A percentile compares a stretch with the other conserved stretches of the same genome.
These are phyloP conservation scores for Tridacna gigas DNA, from an alignment of 2,888 invertebrate species.

Conservation along the genomic window DNA sequence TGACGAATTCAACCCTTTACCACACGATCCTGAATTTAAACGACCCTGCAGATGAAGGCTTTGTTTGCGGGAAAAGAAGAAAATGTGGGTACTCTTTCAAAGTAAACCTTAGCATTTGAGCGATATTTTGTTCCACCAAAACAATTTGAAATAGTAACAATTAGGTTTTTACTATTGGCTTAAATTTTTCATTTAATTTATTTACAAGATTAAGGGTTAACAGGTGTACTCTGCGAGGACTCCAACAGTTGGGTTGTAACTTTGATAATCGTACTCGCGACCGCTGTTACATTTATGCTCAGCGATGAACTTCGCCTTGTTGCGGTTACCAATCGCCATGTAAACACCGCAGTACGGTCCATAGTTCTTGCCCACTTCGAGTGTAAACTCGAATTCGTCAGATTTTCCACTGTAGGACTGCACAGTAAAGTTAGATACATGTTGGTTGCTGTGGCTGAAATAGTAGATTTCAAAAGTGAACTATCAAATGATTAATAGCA, in stretches of 20 bases:
- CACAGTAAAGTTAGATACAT: conserved; percentile 12
- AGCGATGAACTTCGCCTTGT: conserved; percentile 14
- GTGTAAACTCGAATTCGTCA: conserved; percentile 6
- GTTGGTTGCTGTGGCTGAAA: not conserved
- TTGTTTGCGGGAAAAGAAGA: no score
- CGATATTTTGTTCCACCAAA: no score
- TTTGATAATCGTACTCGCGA: conserved; percentile 4
- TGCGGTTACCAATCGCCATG: not conserved
- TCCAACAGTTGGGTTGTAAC: conserved; percentile 2
- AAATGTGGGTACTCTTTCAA: no score
- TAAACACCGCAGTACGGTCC: conserved; percentile 12
- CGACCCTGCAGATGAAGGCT: no score
- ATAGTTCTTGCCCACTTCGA: conserved; percentile 5
- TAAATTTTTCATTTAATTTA: no score
- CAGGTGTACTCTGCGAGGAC: conserved; percentile 6
- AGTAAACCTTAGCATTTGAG: no score
- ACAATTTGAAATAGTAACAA: no score
- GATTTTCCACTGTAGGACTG: not conserved
- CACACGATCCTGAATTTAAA: no score
- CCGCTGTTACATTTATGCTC: conserved; percentile 21
- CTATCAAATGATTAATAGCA: no score
- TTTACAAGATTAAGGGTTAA: not conserved
- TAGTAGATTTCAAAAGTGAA: no score
- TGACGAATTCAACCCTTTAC: no score
- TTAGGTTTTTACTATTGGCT: no score